A percentile compares a stretch with the other conserved stretches of the same genome.
Conservation (phyloP, 2,113 vertebrate genomes). For the Brachionichthys hirsutus region DNA sequence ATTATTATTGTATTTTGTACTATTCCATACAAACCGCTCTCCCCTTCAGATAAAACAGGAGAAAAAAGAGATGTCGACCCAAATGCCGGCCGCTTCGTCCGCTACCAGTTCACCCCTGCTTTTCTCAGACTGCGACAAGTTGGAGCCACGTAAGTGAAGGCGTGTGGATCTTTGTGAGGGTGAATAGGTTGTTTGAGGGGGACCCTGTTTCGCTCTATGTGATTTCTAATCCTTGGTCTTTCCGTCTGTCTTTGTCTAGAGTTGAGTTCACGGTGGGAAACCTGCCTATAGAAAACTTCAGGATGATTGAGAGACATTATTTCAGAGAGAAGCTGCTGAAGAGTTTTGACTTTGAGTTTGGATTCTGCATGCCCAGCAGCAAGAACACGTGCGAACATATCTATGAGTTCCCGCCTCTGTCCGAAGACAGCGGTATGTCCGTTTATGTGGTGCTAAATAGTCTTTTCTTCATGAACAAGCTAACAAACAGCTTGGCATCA, state of each 20-base stretch:
- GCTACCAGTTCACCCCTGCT: conserved; percentile 95
- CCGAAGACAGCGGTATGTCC: conserved; percentile 90
- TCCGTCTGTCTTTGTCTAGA: conserved; percentile 63
- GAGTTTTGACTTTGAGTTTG: conserved; percentile 98
- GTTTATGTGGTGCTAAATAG: too few species aligned
- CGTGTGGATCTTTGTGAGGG: conserved; percentile 11
- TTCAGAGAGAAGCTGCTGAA: conserved; percentile 93
- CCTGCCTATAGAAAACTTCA: conserved; percentile 93
- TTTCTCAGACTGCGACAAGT: conserved; percentile 94
- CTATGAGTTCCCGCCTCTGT: conserved; percentile 95
- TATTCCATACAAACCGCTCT: not conserved
- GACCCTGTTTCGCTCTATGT: not conserved
- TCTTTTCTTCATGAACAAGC: too few species aligned
- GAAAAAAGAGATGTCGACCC: conserved; percentile 88
- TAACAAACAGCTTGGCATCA: too few species aligned
- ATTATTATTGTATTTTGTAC: not conserved
- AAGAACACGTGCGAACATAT: conserved; percentile 98
- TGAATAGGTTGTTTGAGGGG: not conserved
- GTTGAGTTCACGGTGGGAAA: conserved; percentile 97
- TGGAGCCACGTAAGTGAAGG: conserved; percentile 92
- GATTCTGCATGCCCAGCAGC: conserved; percentile 98
- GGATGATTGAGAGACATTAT: conserved; percentile 98
- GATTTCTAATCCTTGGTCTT: not conserved
- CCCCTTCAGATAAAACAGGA: conserved; percentile 75
- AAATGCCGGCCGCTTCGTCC: conserved; percentile 92